A percentile compares a stretch with the other conserved stretches of the same genome.
phyloP scores from a whole-genome alignment of 2,113 vertebrate species.

The Tragelaphus buxtoni region DNA sequence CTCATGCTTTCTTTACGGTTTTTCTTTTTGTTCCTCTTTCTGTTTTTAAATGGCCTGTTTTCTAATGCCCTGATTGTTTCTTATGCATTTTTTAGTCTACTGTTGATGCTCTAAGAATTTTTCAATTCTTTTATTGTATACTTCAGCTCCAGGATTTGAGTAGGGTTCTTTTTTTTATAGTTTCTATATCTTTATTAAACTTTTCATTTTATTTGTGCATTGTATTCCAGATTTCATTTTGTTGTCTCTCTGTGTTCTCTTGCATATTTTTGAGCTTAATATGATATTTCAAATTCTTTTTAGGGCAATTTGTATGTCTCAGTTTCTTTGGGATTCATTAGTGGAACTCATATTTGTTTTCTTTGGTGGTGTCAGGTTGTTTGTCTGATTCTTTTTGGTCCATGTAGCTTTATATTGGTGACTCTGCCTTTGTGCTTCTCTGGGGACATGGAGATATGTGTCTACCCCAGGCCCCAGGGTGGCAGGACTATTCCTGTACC shows the following conservation, averaged over 20 bases:
- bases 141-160: background rate
- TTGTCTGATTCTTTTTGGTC: background rate
- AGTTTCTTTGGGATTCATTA: background rate
- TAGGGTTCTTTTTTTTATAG: background rate
- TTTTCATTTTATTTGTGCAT: background rate
- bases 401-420: background rate
- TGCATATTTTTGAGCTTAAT: background rate
- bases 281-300: background rate
- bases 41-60: background rate
- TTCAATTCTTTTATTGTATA: background rate
- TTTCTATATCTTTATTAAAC: background rate
- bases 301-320: background rate
- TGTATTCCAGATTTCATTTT: background rate
- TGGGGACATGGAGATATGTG: background rate
- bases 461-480: background rate
- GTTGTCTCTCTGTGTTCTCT: background rate
- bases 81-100: background rate
- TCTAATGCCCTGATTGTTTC: background rate
- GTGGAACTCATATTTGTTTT: background rate
- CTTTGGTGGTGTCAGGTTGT: background rate
- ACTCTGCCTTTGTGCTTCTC: background rate
- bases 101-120: background rate
- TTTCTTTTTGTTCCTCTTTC: background rate
- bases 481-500: background rate
- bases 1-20: background rate